Evolutionary conservation across 2,797 vertebrate species (phyloP).

Genomic region (Sebastiscus albofasciatus): DNA sequence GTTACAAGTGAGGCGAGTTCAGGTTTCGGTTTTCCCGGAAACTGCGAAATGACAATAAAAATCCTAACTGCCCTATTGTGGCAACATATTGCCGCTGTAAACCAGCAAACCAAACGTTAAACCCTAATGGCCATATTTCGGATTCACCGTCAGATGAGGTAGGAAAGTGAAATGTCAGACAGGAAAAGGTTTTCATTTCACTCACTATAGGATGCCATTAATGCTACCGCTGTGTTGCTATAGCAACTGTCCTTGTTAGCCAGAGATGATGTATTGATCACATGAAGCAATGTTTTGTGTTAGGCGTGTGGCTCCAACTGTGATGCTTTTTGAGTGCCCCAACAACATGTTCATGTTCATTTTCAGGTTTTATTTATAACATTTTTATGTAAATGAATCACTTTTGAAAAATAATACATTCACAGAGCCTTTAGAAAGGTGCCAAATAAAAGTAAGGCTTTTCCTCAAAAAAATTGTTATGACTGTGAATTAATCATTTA

Average conservation of each 20-base stretch:
- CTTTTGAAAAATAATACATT: too few relatives aligned
- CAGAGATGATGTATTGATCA: constrained; percentile 28
- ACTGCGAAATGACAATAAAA: not conserved
- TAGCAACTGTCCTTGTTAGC: constrained; percentile 48
- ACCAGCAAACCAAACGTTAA: not conserved
- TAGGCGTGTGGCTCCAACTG: not conserved
- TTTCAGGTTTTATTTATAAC: too few relatives aligned
- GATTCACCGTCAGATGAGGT: constrained; percentile 13
- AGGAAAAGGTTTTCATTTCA: constrained; percentile 39
- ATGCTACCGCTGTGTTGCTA: constrained; percentile 42
- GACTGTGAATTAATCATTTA: too few relatives aligned
- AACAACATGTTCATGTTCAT: not conserved
- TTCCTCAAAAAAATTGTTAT: too few relatives aligned
- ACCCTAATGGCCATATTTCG: not conserved
- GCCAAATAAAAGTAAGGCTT: too few relatives aligned
- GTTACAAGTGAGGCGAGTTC: not conserved
- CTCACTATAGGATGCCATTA: constrained; percentile 23
- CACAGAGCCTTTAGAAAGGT: too few relatives aligned
- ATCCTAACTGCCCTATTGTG: not conserved
- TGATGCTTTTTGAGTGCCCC: not conserved
- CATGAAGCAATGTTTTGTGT: not conserved
- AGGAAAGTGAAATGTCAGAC: constrained; percentile 34
- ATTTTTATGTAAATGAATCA: too few relatives aligned
- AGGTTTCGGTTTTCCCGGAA: not conserved
- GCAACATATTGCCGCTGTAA: not conserved